Base-by-base conservation (phyloP, 2,113 vertebrate genomes). In the Platysternon megacephalum region DNA sequence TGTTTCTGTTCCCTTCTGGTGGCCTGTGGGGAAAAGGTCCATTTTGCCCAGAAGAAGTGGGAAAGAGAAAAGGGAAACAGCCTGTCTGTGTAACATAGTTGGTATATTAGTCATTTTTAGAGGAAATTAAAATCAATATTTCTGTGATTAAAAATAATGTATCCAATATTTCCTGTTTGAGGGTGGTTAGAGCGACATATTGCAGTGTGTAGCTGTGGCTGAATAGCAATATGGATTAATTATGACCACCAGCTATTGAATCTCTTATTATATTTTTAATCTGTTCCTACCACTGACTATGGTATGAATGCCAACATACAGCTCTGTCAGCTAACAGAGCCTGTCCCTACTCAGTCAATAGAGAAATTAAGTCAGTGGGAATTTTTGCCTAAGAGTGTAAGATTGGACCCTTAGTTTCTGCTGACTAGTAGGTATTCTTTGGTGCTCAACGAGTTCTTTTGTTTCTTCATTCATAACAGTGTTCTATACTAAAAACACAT, bases 81-180 rank as follows among this genome's bases (percentile, higher is more conserved):
- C 12, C 42, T 79, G 13, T 51, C 4, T 80, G 44, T 80, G 39
- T 78, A 82, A 26, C 24, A n/a, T 87, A 86, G 93, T 12, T 29
- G 2, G 29, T 80, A 80, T 91, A 46, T 53, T 92, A 83, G 78
- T 81, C 1, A 26, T 79, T 96, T 92, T 97, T 93, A 86, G 55
- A 81, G 58, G 56, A 93, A 97, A 92, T 58, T 32, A 65, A 93
- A 96, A 95, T 95, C 95, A 95, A 78, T 89, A 83, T 94, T 95
- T 94, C 94, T 93, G 32, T 90, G 49, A 44, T 91, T 91, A 84
- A 91, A 91, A 85, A 72, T 5, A 91, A 53, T 42, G 7, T 49
- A 88, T 84, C 83, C 76, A 88, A 79, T 84, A 5, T 92, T 95
- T 93, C 65, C 58, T 86, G 49, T 46, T 28, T 79, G 74, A 83